Percentiles rank a stretch among this genome's conserved stretches.
phyloP scores from a whole-genome alignment of 2,888 invertebrate species.

The Acanthopleura granulata region DNA sequence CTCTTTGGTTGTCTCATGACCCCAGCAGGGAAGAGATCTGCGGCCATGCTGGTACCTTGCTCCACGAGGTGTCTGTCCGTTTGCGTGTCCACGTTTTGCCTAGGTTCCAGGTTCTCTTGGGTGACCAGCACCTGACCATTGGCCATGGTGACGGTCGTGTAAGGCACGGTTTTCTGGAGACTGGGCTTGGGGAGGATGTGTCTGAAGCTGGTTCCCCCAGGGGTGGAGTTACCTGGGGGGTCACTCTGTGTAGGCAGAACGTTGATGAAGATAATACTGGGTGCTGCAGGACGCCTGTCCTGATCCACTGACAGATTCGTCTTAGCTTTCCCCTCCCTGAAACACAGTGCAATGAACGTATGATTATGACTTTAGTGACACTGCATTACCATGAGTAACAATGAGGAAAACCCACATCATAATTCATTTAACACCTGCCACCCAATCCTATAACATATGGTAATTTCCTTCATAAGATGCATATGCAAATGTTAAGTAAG shows the following conservation, averaged over 20 bases:
- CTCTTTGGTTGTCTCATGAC: background rate
- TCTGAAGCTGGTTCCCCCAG: background rate
- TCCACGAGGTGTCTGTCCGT: background rate
- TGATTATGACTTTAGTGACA: too few species aligned
- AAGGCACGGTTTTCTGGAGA: conserved; percentile 17
- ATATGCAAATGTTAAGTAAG: too few species aligned
- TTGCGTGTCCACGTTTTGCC: background rate
- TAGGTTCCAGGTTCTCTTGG: background rate
- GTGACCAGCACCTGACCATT: background rate
- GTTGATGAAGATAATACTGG: background rate
- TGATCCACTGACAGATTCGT: background rate
- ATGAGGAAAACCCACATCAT: too few species aligned
- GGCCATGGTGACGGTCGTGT: conserved; percentile 18
- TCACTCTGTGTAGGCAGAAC: background rate
- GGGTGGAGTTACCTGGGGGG: background rate
- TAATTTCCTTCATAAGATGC: too few species aligned
- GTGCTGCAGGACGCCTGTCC: background rate
- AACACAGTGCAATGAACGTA: too few species aligned
- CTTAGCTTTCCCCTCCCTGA: too few species aligned
- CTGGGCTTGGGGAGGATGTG: conserved; percentile 28
- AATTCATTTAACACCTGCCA: too few species aligned
- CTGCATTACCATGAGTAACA: too few species aligned
- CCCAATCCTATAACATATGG: too few species aligned
- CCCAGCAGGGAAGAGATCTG: background rate
- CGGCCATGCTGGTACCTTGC: background rate